phyloP scores from a whole-genome alignment of 2,888 invertebrate species.

The Parnassius orleans region DNA sequence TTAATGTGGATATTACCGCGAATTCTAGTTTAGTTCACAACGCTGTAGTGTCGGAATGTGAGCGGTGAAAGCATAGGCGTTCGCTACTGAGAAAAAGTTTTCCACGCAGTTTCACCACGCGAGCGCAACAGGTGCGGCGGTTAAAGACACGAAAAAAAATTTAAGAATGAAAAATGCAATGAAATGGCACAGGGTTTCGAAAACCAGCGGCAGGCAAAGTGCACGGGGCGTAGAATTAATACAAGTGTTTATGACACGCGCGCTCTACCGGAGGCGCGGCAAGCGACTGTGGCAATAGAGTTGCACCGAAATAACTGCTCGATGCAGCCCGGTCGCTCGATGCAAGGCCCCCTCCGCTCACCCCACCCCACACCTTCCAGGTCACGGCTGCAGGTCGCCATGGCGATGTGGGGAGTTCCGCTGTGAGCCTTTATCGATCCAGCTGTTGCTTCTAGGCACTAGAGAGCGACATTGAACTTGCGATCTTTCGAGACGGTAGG shows the following conservation, averaged over 20 bases:
- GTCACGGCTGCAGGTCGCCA: conserved; percentile 71
- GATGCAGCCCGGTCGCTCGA: conserved; percentile 73
- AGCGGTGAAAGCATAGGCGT: conserved; percentile 74
- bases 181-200: conserved; percentile 30
- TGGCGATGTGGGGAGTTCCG: conserved; percentile 47
- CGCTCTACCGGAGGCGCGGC: conserved; percentile 66
- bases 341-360: conserved; percentile 49
- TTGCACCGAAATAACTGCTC: conserved; percentile 80
- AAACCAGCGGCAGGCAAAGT: conserved; percentile 38
- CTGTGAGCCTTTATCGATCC: conserved; percentile 66
- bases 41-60: conserved; percentile 62
- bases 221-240: conserved; percentile 46
- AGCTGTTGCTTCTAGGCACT: conserved; percentile 67
- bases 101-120: conserved; percentile 75
- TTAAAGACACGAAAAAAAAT: conserved; percentile 6
- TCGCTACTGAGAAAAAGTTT: conserved; percentile 74
- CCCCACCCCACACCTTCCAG: conserved; percentile 46
- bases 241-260: conserved; percentile 50
- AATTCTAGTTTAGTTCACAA: conserved; percentile 56
- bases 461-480: conserved; percentile 49
- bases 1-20: conserved; percentile 27
- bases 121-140: conserved; percentile 61
- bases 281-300: conserved; percentile 63
- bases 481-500: conserved; percentile 33
- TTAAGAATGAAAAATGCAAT: conserved; percentile 20